Percentiles rank a stretch among this genome's conserved stretches.
Evolutionary conservation across 2,113 vertebrate species (phyloP).

Genomic region (Polypterus senegalus): DNA sequence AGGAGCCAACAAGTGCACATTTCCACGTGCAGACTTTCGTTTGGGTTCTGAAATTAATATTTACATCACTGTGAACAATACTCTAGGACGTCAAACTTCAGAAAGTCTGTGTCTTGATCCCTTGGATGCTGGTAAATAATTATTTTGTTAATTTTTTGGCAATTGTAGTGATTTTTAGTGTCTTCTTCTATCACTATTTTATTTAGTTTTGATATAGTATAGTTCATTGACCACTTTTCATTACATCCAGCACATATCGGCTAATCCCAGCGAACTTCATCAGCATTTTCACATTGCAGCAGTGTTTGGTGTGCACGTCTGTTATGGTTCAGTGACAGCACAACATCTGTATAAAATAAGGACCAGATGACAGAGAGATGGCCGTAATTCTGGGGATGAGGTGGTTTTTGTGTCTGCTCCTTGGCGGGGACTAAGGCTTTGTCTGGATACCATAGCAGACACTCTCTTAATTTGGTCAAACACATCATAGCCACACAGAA

Average conservation of each 20-base stretch:
- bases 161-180: conserved; percentile 27
- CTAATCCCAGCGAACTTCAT: not conserved
- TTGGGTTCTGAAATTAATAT: conserved; percentile 52
- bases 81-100: conserved; percentile 52
- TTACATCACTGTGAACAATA: conserved; percentile 61
- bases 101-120: conserved; percentile 48
- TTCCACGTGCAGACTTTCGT: conserved; percentile 48
- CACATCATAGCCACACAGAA: not conserved
- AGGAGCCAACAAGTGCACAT: conserved; percentile 29
- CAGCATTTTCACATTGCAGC: not conserved
- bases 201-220: conserved; percentile 17
- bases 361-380: too few relatives aligned
- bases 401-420: too few relatives aligned
- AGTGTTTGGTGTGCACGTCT: not conserved
- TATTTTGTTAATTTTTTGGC: not conserved
- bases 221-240: not conserved
- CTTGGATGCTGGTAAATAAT: conserved; percentile 45
- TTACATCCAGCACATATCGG: not conserved
- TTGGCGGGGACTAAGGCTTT: not conserved
- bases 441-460: not conserved
- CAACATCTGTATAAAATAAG: too few relatives aligned
- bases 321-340: not conserved
- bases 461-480: too few relatives aligned
- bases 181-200: conserved; percentile 28
- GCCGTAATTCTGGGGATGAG: too few relatives aligned